phyloP scores from a whole-genome alignment of 92 coral and sea anemone species.

The Micromussa lordhowensis region DNA sequence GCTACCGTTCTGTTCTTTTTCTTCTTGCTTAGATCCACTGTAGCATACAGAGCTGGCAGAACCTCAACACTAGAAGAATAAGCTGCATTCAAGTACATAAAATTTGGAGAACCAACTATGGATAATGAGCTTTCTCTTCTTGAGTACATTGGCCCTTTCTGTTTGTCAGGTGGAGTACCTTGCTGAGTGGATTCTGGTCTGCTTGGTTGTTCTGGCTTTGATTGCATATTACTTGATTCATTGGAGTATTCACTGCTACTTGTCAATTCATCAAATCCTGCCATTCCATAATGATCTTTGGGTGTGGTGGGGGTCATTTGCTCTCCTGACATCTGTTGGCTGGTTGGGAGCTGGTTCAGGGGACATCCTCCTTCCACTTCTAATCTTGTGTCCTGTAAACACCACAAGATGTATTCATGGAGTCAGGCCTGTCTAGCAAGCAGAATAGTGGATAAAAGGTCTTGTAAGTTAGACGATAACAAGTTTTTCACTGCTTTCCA shows the following conservation, averaged over 20 bases:
- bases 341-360: conserved; percentile 5
- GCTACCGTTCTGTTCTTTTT: conserved; percentile 55
- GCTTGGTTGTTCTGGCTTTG: conserved; percentile 1
- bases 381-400: conserved; percentile 41
- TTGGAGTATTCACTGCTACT: conserved; percentile 53
- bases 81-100: conserved; percentile 78
- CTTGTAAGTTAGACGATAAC: conserved; percentile 35
- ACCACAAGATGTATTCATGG: conserved; percentile 57
- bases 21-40: conserved; percentile 83
- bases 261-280: conserved; percentile 39
- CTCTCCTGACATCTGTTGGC: conserved; percentile 34
- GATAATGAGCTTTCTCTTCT: conserved; percentile 23
- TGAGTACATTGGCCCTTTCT: conserved; percentile 19
- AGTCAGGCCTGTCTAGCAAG: conserved; percentile 49
- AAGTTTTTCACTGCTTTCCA: conserved; percentile 1
- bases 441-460: conserved; percentile 39
- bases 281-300: conserved; percentile 14
- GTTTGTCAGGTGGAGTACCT: not conserved
- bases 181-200: conserved; percentile 8
- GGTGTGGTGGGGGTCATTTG: conserved; percentile 33
- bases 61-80: conserved; percentile 88
- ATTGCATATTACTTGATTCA: conserved; percentile 1
- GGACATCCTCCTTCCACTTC: conserved; percentile 2
- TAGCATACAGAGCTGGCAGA: conserved; percentile 77
- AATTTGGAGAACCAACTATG: conserved; percentile 77